Evolutionary conservation across 2,888 invertebrate genomes (phyloP).

Genomic region (Drosophila cracens): DNA sequence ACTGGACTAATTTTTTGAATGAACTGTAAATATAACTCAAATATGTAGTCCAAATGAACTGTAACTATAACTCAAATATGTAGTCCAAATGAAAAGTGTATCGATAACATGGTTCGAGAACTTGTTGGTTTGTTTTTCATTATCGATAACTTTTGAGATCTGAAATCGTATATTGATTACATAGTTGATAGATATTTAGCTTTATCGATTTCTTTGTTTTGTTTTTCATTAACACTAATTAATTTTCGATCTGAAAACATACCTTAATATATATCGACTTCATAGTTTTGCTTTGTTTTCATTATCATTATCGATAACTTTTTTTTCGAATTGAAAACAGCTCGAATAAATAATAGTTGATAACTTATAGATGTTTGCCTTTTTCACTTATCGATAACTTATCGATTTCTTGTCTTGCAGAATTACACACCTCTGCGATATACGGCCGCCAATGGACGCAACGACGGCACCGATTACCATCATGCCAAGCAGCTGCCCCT

Average conservation of each 20-base stretch:
- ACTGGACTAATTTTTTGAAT: background rate
- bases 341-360: background rate
- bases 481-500: constrained; percentile 82
- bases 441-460: constrained; percentile 82
- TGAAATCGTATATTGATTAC: too few species aligned
- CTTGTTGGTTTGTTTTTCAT: too few species aligned
- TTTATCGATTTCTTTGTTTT: too few species aligned
- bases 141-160: too few species aligned
- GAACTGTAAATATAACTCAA: background rate
- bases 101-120: too few species aligned
- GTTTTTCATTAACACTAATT: too few species aligned
- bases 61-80: background rate
- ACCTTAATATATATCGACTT: too few species aligned
- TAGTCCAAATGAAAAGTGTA: too few species aligned
- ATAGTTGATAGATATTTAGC: too few species aligned
- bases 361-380: background rate
- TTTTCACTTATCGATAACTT: constrained; percentile 9
- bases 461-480: constrained; percentile 83
- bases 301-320: background rate
- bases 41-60: background rate
- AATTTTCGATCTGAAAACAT: too few species aligned
- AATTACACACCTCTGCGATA: constrained; percentile 83
- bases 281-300: background rate
- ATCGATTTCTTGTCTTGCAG: constrained; percentile 61
- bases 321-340: background rate